Conservation (phyloP, 2,888 invertebrate species). For the Imbricaverruca yamaguchii region DNA sequence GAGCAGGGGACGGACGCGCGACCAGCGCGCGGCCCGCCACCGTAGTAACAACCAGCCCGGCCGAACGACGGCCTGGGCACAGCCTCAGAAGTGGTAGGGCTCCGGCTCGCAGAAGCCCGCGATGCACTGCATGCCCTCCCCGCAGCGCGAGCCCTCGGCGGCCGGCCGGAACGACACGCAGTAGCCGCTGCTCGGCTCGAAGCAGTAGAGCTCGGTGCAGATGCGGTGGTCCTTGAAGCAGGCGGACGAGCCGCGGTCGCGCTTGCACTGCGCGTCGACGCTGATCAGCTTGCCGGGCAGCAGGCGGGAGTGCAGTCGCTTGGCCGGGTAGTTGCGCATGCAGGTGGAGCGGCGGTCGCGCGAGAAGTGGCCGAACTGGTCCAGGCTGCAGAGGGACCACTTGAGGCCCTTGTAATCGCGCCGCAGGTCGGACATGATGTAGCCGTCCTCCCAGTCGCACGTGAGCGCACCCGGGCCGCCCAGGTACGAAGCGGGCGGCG, state of each 20-base stretch:
- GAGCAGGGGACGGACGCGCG: too few relatives aligned
- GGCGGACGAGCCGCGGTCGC: slow-evolving; percentile 16
- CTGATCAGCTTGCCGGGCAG: slow-evolving; percentile 17
- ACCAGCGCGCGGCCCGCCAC: too few relatives aligned
- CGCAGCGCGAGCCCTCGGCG: slow-evolving; percentile 23
- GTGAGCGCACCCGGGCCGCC: slow-evolving; percentile 21
- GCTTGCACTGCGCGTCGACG: slow-evolving; percentile 23
- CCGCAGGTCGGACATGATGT: slow-evolving; percentile 23
- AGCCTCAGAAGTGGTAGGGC: not conserved
- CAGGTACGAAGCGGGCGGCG: slow-evolving; percentile 7
- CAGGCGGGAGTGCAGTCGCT: too few relatives aligned
- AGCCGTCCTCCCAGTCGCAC: slow-evolving; percentile 20
- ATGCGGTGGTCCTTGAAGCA: slow-evolving; percentile 21
- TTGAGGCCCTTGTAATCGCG: slow-evolving; percentile 18
- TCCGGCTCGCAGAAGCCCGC: not conserved
- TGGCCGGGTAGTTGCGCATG: slow-evolving; percentile 18
- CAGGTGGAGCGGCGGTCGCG: not conserved
- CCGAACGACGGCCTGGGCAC: too few relatives aligned
- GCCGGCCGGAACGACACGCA: slow-evolving; percentile 24
- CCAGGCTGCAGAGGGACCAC: slow-evolving; percentile 22
- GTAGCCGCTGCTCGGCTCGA: slow-evolving; percentile 4
- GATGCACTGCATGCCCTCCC: slow-evolving; percentile 8
- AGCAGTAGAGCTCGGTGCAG: slow-evolving; percentile 23
- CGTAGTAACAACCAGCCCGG: too few relatives aligned
- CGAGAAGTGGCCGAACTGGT: slow-evolving; percentile 5